Evolutionary conservation across 1,140 invertebrate genomes (phyloP), one percentile per base, ranked within the genome.

Genomic region (Drosophila mojavensis): DNA sequence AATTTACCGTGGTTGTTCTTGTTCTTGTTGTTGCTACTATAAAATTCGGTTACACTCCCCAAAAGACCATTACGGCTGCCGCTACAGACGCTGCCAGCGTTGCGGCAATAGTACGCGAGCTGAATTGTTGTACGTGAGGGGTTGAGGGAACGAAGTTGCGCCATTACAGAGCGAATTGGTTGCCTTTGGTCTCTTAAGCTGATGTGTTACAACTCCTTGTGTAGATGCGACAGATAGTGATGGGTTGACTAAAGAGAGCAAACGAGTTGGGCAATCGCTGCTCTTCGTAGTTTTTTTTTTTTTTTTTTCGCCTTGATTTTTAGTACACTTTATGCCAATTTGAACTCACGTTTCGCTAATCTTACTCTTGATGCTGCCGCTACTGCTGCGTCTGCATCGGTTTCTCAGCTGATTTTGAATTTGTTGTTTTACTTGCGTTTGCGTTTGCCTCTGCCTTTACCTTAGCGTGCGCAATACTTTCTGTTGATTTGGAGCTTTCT

Each of bases 91-190:
- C 30, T 74, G 51, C 50, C 72, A 64, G 51, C 64, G 24, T 59
- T 81, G 60, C 76, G 77, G 55, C 73, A 55, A 50, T 56, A 86
- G 67, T 85, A 90, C 58, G 88, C 89, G 70, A 92, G 81, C 74
- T 81, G 82, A 39, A 75, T 68, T 78, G 81, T 71, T 73, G 90
- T 82, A 78, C 91, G 91, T 68, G 90, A 82, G 70, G 80, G 78
- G 84, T 79, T 84, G 64, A 91, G 60, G 33, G 85, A 90, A 84
- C 91, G 91, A 75, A 92, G 80, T 80, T 91, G 85, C 89, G 91
- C 91, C 91, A 92, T 92, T 83, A 91, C 90, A 92, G 75, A 60
- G 61, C 48, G 47, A 39, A 26, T 20, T 58, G 24, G 15, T 9
- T 17, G 41, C 11, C 15, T 20, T 43, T 55, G 17, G 28, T 30